These are phyloP conservation scores for Indicator indicator DNA, from an alignment of 2,113 vertebrate genomes.

Conservation along the genomic window DNA sequence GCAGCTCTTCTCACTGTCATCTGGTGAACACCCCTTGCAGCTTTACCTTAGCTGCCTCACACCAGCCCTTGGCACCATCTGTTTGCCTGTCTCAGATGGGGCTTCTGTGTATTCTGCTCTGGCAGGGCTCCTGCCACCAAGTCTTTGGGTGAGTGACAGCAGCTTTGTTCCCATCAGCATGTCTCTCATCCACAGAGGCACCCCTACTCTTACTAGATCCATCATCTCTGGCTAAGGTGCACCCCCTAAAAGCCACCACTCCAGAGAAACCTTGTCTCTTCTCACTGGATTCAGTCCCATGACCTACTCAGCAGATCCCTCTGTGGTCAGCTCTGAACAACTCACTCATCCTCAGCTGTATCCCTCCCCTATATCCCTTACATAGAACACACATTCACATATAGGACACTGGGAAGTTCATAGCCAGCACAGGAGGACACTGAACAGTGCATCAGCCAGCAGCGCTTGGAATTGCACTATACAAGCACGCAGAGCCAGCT, in stretches of 20 bases:
- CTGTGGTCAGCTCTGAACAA: neutral
- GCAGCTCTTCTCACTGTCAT: neutral
- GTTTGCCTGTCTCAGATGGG: neutral
- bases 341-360: accelerated
- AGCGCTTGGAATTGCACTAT: accelerated
- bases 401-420: accelerated
- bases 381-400: accelerated
- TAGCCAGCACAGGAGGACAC: accelerated
- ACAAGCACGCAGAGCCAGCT: accelerated
- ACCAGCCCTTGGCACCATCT: neutral
- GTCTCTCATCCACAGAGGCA: neutral
- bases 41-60: accelerated
- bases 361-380: accelerated
- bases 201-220: neutral
- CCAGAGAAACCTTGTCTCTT: neutral
- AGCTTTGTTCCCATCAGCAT: neutral
- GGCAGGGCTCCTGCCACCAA: neutral
- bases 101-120: neutral
- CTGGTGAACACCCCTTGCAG: neutral
- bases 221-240: accelerated
- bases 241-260: accelerated
- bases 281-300: neutral
- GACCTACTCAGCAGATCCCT: neutral
- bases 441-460: neutral
- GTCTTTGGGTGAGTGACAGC: neutral